phyloP scores from a whole-genome alignment of 2,888 invertebrate species.

The Eledone cirrhosa region DNA sequence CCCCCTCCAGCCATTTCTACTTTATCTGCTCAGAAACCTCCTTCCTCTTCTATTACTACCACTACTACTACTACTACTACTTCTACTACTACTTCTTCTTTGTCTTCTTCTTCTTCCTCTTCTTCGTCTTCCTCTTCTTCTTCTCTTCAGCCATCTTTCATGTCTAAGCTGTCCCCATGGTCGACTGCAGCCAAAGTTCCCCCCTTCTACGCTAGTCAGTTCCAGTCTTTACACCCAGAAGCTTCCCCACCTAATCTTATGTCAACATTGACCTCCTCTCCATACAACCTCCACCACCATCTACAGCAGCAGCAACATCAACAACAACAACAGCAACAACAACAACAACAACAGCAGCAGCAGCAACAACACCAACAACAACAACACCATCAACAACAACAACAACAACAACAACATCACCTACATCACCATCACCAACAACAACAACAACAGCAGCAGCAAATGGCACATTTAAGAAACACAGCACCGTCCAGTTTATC shows the following conservation, averaged over 20 bases:
- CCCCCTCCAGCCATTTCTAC: neutral
- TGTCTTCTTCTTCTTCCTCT: neutral
- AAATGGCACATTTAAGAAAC: slow-evolving; percentile 5
- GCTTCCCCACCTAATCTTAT: neutral
- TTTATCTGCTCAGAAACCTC: neutral
- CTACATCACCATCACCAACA: too few species aligned
- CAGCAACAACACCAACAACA: too few species aligned
- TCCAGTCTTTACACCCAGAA: too few species aligned
- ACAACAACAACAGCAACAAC: too few species aligned
- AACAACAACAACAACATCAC: too few species aligned
- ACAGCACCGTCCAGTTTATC: slow-evolving; percentile 16
- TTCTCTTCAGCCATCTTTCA: slow-evolving; percentile 10
- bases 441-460: neutral
- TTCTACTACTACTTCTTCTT: neutral
- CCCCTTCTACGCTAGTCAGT: neutral
- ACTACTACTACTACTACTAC: neutral
- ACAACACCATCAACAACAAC: too few species aligned
- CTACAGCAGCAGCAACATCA: too few species aligned
- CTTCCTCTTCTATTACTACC: slow-evolving; percentile 9
- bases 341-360: too few species aligned
- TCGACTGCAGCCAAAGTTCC: neutral
- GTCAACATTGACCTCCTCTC: neutral
- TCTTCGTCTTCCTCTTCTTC: slow-evolving; percentile 11
- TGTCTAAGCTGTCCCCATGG: neutral
- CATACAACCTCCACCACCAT: too few species aligned